Evolutionary conservation across 2,113 vertebrate species (phyloP).

Genomic region (Scytalopus superciliaris): DNA sequence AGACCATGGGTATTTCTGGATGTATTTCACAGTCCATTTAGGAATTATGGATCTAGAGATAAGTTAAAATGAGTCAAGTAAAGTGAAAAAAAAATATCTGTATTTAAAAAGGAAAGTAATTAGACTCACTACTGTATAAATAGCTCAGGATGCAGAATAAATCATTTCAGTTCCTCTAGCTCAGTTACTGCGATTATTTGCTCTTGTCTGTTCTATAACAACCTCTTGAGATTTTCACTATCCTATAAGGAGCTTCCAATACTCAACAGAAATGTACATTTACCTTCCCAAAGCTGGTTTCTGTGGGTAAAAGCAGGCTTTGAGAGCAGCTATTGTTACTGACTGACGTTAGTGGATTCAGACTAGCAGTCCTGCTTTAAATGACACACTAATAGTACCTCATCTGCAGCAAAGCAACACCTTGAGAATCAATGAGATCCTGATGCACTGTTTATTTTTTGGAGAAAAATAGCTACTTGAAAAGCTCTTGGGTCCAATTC

Average conservation of each 20-base stretch:
- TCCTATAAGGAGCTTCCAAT: not conserved
- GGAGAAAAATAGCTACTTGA: not conserved
- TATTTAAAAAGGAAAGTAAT: not conserved
- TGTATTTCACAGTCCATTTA: not conserved
- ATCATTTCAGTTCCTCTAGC: not conserved
- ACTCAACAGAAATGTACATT: not conserved
- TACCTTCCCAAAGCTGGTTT: not conserved
- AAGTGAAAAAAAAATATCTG: not conserved
- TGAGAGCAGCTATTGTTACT: not conserved
- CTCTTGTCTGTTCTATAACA: not conserved
- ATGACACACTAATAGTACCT: not conserved
- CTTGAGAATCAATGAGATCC: not conserved
- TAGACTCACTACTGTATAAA: not conserved
- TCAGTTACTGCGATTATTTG: not conserved
- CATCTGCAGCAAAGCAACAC: not conserved
- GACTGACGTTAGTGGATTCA: not conserved
- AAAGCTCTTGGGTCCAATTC: not conserved
- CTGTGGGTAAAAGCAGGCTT: not conserved
- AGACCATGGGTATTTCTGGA: not conserved
- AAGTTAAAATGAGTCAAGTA: not conserved
- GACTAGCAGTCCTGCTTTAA: not conserved
- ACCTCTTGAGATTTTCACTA: not conserved
- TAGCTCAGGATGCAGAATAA: not conserved
- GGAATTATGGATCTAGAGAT: not conserved
- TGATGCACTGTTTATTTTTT: not conserved